Evolutionary conservation across 2,113 vertebrate genomes (phyloP), one percentile per base, ranked within the genome.

Genomic region (Neotragus moschatus): DNA sequence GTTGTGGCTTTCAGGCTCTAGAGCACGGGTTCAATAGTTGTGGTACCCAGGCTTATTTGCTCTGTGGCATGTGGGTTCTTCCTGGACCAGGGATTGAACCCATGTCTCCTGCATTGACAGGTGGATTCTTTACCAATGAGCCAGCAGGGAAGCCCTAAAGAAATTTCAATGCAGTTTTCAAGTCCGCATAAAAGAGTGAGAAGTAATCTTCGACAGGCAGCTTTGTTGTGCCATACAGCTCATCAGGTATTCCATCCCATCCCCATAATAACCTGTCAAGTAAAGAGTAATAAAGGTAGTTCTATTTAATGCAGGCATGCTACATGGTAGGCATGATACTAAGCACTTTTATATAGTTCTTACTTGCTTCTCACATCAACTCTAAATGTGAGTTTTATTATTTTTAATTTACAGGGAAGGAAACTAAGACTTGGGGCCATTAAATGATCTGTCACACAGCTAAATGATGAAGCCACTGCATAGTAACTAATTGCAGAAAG

Each of bases 371-470:
- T 84, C 45, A 53, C 45, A 39, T 91, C 81, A 90, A 75, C 56
- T 63, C 28, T 88, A 91, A 84, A 49, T 73, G 5, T 60, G 87
- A 90, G 90, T 89, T 96, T 93, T 93, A 91, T 84, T 95, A 90
- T 93, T 95, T 98, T 95, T 97, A 91, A 95, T 94, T 96, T 87
- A 87, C 33, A 96, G 58, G 30, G 58, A 92, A 93, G 73, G 53
- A 86, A 85, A 49, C 96, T 80, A 92, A 93, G 84, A 92, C 61
- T 88, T 26, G 13, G 2, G 33, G 16, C 53, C 94, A 87, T 92
- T 93, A 84, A 86, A 66, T 66, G 79, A 86, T 84, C 84, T 90
- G 80, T 91, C 58, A 45, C n/a, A 55, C 13, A 90, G 17, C 45
- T 91, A 43, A 92, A 84, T 51, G 84, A 88, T 77, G 81, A 88